Percentiles rank a stretch among this genome's conserved stretches.
phyloP scores from a whole-genome alignment of 2,113 vertebrate genomes.

The Galeopterus variegatus region DNA sequence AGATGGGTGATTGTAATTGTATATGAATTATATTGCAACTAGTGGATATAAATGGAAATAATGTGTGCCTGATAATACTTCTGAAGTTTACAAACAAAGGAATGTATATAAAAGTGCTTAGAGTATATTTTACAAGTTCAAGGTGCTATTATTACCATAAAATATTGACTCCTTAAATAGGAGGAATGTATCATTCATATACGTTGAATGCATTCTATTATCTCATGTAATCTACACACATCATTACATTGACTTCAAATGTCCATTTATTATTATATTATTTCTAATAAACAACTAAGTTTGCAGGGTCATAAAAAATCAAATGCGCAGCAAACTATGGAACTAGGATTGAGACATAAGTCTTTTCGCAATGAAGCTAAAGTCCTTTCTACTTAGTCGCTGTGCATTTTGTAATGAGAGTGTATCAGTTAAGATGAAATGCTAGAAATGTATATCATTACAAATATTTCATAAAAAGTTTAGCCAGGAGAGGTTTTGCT shows the following conservation, averaged over 20 bases:
- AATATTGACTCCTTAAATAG: background rate
- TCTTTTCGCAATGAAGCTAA: background rate
- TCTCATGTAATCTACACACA: background rate
- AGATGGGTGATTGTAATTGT: background rate
- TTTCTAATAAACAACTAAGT: background rate
- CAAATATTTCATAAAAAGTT: background rate
- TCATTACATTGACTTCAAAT: background rate
- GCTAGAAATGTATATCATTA: background rate
- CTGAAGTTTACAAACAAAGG: background rate
- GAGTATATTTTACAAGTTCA: background rate
- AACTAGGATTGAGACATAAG: background rate
- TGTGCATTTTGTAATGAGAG: background rate
- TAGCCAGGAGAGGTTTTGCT: background rate
- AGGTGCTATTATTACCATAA: background rate
- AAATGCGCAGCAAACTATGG: background rate
- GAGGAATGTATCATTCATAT: background rate
- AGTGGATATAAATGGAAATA: background rate
- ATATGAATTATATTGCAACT: background rate
- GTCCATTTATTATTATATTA: background rate
- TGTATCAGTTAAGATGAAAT: background rate
- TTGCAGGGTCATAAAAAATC: background rate
- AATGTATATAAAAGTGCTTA: background rate
- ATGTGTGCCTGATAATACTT: background rate
- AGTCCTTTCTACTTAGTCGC: background rate
- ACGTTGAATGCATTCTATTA: background rate